These are phyloP conservation scores for Hypsibius dujardini DNA, from an alignment of 1,140 invertebrate genomes.

Conservation along the genomic window DNA sequence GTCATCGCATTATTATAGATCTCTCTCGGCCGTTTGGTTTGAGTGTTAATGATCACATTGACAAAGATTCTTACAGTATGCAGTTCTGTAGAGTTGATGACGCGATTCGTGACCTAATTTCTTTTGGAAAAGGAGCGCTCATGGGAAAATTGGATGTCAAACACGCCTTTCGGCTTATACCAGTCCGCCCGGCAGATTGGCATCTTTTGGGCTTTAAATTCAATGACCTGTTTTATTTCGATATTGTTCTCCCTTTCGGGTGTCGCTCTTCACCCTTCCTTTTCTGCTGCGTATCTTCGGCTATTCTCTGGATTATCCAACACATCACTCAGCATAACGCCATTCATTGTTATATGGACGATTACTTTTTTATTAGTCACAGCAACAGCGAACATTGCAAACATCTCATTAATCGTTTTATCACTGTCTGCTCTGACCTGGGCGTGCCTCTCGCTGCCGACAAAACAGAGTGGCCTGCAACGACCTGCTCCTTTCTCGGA, in stretches of 20 bases:
- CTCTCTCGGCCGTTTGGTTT: neutral
- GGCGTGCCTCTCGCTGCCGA: conserved; percentile 6
- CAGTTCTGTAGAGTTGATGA: neutral
- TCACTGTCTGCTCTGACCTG: neutral
- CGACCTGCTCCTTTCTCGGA: neutral
- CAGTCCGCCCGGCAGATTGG: neutral
- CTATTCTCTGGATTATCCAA: neutral
- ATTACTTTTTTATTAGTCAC: neutral
- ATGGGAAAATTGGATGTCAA: conserved; percentile 14
- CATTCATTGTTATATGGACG: neutral
- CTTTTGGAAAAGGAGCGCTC: neutral
- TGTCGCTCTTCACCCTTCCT: neutral
- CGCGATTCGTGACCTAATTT: neutral
- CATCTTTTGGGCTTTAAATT: neutral
- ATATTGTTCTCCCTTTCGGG: neutral
- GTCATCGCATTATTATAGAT: neutral
- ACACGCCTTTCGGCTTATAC: conserved; percentile 5
- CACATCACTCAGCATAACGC: neutral
- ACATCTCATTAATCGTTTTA: neutral
- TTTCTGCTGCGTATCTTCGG: neutral
- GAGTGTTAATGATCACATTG: neutral
- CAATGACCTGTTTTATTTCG: neutral
- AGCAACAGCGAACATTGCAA: neutral
- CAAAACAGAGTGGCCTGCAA: neutral
- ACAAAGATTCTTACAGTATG: neutral